Conservation (phyloP, 2,888 invertebrate genomes). For the Clivina fossor region DNA sequence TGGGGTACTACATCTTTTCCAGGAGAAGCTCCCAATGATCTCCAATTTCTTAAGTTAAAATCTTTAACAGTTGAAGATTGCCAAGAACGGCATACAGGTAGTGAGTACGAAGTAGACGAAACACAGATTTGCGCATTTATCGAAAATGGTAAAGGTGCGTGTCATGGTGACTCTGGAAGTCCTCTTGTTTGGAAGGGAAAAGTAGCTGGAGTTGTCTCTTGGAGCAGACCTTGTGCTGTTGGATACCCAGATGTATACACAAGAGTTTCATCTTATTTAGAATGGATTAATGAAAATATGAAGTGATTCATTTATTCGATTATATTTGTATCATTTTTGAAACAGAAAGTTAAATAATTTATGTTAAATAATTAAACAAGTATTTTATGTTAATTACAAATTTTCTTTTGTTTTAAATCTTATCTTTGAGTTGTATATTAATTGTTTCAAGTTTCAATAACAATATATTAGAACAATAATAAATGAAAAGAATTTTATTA, state of each 20-base stretch:
- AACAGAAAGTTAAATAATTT: too few relatives aligned
- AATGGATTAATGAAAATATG: constrained; percentile 48
- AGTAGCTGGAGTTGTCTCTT: constrained; percentile 48
- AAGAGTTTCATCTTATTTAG: constrained; percentile 48
- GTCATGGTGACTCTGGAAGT: constrained; percentile 54
- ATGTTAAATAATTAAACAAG: too few relatives aligned
- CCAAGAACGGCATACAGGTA: constrained; percentile 48
- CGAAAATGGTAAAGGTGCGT: constrained; percentile 61
- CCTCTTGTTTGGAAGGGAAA: constrained; percentile 35
- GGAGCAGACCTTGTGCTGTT: constrained; percentile 53
- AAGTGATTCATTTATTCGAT: too few relatives aligned
- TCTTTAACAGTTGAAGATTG: constrained; percentile 57
- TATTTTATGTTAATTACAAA: too few relatives aligned
- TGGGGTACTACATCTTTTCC: constrained; percentile 59
- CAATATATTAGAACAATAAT: too few relatives aligned
- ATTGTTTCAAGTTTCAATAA: too few relatives aligned
- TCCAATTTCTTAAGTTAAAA: constrained; percentile 58
- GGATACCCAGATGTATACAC: constrained; percentile 53
- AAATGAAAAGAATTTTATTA: too few relatives aligned
- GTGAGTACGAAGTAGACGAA: constrained; percentile 54
- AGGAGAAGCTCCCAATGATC: constrained; percentile 56
- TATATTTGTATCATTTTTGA: too few relatives aligned
- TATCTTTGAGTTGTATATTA: too few relatives aligned
- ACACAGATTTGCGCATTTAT: constrained; percentile 63
- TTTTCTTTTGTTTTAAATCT: too few relatives aligned